A percentile compares a stretch with the other conserved stretches of the same genome.
Conservation (phyloP, 2,113 vertebrate species). For the Jacana jacana region DNA sequence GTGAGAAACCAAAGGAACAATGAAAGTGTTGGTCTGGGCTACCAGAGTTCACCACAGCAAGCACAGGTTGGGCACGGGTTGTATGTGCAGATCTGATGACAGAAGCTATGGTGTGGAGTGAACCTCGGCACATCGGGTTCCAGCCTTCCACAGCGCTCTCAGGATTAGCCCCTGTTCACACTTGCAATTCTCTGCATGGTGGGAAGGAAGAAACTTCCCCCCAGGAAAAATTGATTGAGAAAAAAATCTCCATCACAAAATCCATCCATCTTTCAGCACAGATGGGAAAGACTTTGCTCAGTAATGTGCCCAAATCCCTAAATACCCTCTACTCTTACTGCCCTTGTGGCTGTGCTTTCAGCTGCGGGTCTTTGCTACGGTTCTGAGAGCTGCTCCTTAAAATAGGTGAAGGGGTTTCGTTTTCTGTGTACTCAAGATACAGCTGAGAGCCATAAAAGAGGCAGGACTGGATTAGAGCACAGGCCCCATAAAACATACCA, state of each 20-base stretch:
- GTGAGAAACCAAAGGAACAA: not conserved
- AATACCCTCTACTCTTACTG: not conserved
- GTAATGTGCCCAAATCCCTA: not conserved
- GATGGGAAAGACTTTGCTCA: not conserved
- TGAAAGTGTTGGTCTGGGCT: not conserved
- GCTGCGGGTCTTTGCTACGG: not conserved
- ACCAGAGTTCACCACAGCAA: not conserved
- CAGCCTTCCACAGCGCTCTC: not conserved
- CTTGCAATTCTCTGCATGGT: not conserved
- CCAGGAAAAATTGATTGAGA: not conserved
- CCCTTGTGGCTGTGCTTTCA: not conserved
- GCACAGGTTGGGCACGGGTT: not conserved
- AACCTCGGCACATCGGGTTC: not conserved
- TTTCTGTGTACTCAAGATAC: not conserved
- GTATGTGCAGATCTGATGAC: not conserved
- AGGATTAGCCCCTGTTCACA: not conserved
- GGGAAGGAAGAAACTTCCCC: not conserved
- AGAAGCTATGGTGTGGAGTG: fast-evolving
- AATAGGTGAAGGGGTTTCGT: not conserved
- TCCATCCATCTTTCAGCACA: not conserved
- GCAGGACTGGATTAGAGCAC: not conserved
- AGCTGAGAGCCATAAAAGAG: not conserved
- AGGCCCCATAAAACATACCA: not conserved
- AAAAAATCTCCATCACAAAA: not conserved
- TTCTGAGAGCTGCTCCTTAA: not conserved